Percentiles rank a stretch among this genome's conserved stretches.
Conservation (phyloP, 2,797 vertebrate species). For the Xerus rutilus region DNA sequence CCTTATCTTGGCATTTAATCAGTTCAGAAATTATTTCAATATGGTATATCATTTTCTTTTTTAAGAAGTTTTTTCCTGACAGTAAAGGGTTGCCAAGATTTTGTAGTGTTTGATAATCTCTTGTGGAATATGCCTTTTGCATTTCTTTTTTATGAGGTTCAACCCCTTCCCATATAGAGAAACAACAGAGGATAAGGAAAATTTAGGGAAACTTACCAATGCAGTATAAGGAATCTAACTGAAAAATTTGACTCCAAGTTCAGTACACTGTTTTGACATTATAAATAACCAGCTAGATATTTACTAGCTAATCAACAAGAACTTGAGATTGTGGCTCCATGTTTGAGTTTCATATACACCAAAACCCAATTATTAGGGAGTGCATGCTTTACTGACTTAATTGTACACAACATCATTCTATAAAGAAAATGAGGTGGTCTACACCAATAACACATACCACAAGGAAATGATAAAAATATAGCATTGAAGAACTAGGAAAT, state of each 20-base stretch:
- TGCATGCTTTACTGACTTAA: neutral
- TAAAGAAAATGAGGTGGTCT: neutral
- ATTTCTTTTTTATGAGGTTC: constrained; percentile 37
- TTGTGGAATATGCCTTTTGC: neutral
- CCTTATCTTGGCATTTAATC: constrained; percentile 68
- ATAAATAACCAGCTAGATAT: neutral
- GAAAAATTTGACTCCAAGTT: neutral
- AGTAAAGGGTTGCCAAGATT: neutral
- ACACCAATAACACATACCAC: neutral
- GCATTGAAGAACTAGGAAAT: neutral
- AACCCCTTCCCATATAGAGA: neutral
- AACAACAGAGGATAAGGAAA: neutral
- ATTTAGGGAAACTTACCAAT: neutral
- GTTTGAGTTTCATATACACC: neutral
- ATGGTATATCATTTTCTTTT: constrained; percentile 57
- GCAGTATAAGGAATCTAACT: neutral
- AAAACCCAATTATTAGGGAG: neutral
- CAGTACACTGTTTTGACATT: neutral
- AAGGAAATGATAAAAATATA: neutral
- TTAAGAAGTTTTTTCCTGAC: neutral
- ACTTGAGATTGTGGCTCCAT: neutral
- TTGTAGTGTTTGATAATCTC: constrained; percentile 14
- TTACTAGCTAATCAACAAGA: constrained; percentile 4
- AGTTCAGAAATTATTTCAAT: constrained; percentile 64
- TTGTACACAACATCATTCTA: neutral